Base-by-base conservation (phyloP, 2,113 vertebrate genomes). In the Antigone vipio region DNA sequence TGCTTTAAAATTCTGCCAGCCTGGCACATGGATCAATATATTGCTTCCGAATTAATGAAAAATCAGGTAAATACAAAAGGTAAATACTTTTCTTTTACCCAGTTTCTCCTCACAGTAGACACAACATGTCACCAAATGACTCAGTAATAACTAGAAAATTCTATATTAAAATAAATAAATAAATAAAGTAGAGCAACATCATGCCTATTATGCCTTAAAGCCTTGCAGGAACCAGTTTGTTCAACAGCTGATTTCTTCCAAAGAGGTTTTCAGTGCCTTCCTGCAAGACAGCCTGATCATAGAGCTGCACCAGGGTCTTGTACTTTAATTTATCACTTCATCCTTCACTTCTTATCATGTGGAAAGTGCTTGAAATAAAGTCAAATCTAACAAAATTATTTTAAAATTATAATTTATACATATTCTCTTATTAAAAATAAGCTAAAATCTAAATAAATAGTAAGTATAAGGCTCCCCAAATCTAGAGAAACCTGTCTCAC, bases 311-410 rank as follows among this genome's bases (percentile, higher is more conserved):
- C 5, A 63, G 8, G 1, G 27, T 56, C 11, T 58, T 49, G 2
- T 16, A 14, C 9, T 82, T 63, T 49, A 60, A 40, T 29, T 24
- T 75, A 38, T 42, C 7, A 2, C 7, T 53, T 72, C 12, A 53
- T 26, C 8, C 4, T 3, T 59, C 12, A 24, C 21, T 34, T 76
- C 3, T 79, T 62, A 38, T 10, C 4, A 58, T 16, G 3, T 22
- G 26, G 6, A 83, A 30, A 89, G 67, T 38, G 34, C 71, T 93
- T 92, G n/a, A 88, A 93, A 92, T 77, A 66, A 95, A 94, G 11
- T 5, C 40, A 81, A 64, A 40, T 38, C 11, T 56, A 15, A 32
- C 66, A 22, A 79, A 58, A 40, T 22, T 50, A 23, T n/a, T 58
- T 26, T n/a, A 4, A 53, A 76, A n/a, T 49, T 59, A 6, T 9